Percentiles rank a stretch among this genome's conserved stretches.
phyloP scores from a whole-genome alignment of 1,140 invertebrate species.

The Cheumatopsyche charites region DNA sequence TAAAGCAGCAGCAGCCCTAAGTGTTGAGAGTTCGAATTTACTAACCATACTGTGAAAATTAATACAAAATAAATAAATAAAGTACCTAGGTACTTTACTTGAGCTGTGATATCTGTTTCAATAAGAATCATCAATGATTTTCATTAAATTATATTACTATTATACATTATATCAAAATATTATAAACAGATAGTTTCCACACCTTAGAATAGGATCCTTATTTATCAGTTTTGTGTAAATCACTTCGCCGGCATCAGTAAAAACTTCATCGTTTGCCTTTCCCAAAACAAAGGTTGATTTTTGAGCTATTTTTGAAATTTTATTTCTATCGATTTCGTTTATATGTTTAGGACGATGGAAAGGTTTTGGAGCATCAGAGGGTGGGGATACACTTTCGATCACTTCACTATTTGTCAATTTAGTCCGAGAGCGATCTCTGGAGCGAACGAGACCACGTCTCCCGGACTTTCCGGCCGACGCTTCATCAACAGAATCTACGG shows the following conservation, averaged over 20 bases:
- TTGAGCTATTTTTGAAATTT: not conserved
- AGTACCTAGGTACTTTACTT: too few species aligned
- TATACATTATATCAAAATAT: not conserved
- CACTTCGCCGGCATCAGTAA: not conserved
- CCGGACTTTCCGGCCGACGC: not conserved
- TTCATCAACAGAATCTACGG: not conserved
- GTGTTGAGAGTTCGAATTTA: too few species aligned
- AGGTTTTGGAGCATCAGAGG: not conserved
- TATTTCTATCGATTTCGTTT: not conserved
- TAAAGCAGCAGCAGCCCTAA: too few species aligned
- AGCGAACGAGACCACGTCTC: not conserved
- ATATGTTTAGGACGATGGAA: not conserved
- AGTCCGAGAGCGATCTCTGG: not conserved
- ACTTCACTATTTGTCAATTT: not conserved
- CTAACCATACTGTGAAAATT: too few species aligned
- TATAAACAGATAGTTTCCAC: slow-evolving; percentile 34
- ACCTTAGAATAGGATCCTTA: too few species aligned
- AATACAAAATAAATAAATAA: too few species aligned
- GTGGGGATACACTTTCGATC: not conserved
- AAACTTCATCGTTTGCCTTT: not conserved
- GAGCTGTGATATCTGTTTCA: too few species aligned
- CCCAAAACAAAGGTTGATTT: not conserved
- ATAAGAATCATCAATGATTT: not conserved
- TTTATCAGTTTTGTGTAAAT: slow-evolving; percentile 13
- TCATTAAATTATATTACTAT: not conserved